phyloP scores from a whole-genome alignment of 2,797 vertebrate genomes.

The Intellagama lesueurii region DNA sequence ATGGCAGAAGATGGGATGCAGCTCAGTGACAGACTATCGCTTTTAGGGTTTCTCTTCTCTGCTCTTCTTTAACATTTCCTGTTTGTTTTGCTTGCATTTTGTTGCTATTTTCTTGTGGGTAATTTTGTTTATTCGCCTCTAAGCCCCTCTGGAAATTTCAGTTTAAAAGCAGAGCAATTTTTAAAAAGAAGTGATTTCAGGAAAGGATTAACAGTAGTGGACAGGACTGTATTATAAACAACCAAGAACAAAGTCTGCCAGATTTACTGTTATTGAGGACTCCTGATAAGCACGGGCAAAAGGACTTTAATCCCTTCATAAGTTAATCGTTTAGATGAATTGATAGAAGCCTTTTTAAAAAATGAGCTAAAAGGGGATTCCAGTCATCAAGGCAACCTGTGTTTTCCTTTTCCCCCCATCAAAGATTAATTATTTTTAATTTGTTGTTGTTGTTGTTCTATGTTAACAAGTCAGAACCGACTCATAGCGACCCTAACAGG shows the following conservation, averaged over 20 bases:
- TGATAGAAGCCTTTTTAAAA: background rate
- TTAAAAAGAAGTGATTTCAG: background rate
- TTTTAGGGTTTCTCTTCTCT: background rate
- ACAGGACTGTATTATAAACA: background rate
- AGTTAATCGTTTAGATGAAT: background rate
- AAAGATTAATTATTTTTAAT: background rate
- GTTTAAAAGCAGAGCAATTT: background rate
- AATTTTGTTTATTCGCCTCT: background rate
- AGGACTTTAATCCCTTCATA: background rate
- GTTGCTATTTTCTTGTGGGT: background rate
- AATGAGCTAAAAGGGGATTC: background rate
- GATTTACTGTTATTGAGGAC: background rate
- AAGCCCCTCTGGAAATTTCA: background rate
- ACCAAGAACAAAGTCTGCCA: background rate
- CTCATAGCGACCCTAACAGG: too few relatives aligned
- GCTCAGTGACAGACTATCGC: background rate
- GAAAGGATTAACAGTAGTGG: background rate
- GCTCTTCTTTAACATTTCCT: background rate
- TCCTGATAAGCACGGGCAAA: background rate
- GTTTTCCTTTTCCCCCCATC: background rate
- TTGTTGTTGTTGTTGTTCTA: background rate
- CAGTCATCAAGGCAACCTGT: background rate
- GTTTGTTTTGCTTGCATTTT: background rate
- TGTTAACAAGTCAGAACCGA: too few relatives aligned
- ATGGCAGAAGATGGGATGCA: background rate